phyloP scores from a whole-genome alignment of 2,888 invertebrate genomes.

The Choristoneura rosaceana region DNA sequence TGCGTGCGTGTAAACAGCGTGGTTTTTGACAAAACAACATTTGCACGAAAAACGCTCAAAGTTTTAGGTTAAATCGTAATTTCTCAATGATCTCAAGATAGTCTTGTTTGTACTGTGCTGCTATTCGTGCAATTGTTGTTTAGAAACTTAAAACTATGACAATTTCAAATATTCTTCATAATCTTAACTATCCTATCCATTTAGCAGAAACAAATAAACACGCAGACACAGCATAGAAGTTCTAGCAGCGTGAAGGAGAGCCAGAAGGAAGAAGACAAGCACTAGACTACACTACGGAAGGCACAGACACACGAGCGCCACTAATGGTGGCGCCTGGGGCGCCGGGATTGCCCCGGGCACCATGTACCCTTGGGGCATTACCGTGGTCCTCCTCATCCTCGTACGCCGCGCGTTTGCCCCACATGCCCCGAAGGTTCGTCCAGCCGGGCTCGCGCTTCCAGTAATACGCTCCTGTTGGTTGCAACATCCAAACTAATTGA shows the following conservation, averaged over 20 bases:
- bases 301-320: slow-evolving; percentile 5
- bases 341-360: background rate
- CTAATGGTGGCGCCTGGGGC: background rate
- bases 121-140: background rate
- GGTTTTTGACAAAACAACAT: background rate
- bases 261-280: slow-evolving; percentile 24
- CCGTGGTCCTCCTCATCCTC: slow-evolving; percentile 67
- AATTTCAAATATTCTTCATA: background rate
- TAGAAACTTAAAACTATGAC: background rate
- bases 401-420: slow-evolving; percentile 88
- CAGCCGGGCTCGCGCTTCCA: slow-evolving; percentile 92
- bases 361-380: slow-evolving; percentile 47
- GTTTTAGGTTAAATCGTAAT: background rate
- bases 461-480: slow-evolving; percentile 87
- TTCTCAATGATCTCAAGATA: background rate
- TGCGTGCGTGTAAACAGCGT: slow-evolving; percentile 15
- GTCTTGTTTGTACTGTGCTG: too few relatives aligned
- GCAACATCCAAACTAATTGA: slow-evolving; percentile 44
- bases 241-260: slow-evolving; percentile 31
- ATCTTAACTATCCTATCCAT: background rate
- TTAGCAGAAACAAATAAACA: slow-evolving; percentile 15
- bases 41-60: background rate
- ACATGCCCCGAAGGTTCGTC: slow-evolving; percentile 92
- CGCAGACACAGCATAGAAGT: slow-evolving; percentile 20
- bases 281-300: slow-evolving; percentile 21